Conservation (phyloP, 2,797 vertebrate genomes). For the Acipenser ruthenus region DNA sequence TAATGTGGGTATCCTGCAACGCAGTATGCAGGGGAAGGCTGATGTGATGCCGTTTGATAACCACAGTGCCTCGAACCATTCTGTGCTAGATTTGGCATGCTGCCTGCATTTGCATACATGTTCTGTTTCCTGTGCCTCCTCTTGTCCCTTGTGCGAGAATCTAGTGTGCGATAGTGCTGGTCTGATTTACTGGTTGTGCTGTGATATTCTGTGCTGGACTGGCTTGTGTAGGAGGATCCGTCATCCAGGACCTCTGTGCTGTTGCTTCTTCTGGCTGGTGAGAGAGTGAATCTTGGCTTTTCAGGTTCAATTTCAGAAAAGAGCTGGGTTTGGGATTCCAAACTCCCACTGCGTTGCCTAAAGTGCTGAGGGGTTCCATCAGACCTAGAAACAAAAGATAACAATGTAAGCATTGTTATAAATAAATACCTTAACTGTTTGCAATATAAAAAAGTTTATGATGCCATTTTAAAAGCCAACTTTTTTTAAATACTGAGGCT, state of each 20-base stretch:
- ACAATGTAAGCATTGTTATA: too few relatives aligned
- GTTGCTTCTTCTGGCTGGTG: conserved; percentile 76
- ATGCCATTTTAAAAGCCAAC: too few relatives aligned
- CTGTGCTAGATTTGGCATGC: conserved; percentile 91
- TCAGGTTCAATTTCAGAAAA: conserved; percentile 53
- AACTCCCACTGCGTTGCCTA: conserved; percentile 83
- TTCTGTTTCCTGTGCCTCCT: conserved; percentile 73
- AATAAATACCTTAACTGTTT: too few relatives aligned
- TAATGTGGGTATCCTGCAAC: conserved; percentile 74
- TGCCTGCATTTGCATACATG: conserved; percentile 75
- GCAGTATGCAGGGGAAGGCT: conserved; percentile 76
- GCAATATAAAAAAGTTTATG: too few relatives aligned
- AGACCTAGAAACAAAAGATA: conserved; percentile 47
- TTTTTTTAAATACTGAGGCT: too few relatives aligned
- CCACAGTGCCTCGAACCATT: conserved; percentile 60
- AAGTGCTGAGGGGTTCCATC: conserved; percentile 66
- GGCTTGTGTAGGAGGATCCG: conserved; percentile 90
- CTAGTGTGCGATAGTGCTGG: conserved; percentile 56
- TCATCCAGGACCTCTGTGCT: conserved; percentile 92
- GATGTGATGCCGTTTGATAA: conserved; percentile 58
- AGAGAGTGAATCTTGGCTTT: conserved; percentile 52
- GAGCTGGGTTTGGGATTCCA: conserved; percentile 82
- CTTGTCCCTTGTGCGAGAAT: conserved; percentile 65
- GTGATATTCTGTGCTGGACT: conserved; percentile 80
- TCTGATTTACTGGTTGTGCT: conserved; percentile 53